These are phyloP conservation scores for Heliothis peltigera DNA, from an alignment of 2,888 invertebrate genomes.

Conservation along the genomic window DNA sequence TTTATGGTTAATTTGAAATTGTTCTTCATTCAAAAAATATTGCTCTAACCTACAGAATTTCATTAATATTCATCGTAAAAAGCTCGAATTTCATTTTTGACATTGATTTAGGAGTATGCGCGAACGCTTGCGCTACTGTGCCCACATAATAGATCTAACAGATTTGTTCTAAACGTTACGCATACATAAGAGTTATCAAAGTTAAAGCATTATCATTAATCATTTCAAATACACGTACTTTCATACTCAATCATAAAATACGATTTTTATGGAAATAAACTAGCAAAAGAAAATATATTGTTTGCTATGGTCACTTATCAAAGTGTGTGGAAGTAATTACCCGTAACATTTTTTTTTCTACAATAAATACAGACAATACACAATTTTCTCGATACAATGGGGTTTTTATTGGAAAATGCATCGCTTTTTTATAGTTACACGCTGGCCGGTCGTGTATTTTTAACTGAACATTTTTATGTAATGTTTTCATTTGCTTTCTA, in stretches of 20 bases:
- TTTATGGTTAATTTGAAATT: slow-evolving; percentile 11
- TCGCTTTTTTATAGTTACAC: slow-evolving; percentile 42
- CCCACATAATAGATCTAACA: slow-evolving; percentile 60
- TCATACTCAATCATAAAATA: neutral
- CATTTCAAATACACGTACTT: neutral
- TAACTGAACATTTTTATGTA: slow-evolving; percentile 24
- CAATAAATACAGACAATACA: slow-evolving; percentile 29
- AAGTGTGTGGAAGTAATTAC: slow-evolving; percentile 14
- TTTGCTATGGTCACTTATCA: neutral
- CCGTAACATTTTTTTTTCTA: slow-evolving; percentile 26
- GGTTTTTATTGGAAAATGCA: slow-evolving; percentile 37
- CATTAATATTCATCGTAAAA: slow-evolving; percentile 85
- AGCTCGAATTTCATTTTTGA: slow-evolving; percentile 81
- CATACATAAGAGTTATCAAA: slow-evolving; percentile 21
- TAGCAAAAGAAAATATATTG: neutral
- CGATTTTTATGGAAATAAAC: slow-evolving; percentile 3
- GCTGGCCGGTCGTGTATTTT: slow-evolving; percentile 18
- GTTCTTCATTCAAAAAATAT: slow-evolving; percentile 57
- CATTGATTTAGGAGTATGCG: slow-evolving; percentile 78
- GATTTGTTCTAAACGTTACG: slow-evolving; percentile 59
- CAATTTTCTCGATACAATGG: slow-evolving; percentile 27
- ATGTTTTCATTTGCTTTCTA: slow-evolving; percentile 27
- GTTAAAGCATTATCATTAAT: slow-evolving; percentile 6
- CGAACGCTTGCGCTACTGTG: slow-evolving; percentile 71
- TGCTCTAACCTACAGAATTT: slow-evolving; percentile 71